These are phyloP conservation scores for Aspidiotus rigidus DNA, from an alignment of 2,888 invertebrate species.

Conservation along the genomic window DNA sequence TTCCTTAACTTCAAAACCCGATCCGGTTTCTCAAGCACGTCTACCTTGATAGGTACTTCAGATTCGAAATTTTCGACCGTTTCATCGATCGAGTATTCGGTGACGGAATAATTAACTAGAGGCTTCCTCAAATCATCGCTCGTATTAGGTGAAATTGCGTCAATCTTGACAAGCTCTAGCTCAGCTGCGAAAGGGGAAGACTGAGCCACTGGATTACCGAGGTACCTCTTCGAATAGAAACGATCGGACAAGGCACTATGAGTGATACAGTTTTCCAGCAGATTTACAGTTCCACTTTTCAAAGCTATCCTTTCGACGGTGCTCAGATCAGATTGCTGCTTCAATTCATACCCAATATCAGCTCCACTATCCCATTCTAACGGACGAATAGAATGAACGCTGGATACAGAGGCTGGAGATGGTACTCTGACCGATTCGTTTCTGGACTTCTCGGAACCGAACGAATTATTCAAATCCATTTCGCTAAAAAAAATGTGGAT, in stretches of 20 bases:
- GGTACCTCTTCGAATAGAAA: neutral
- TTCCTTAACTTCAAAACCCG: neutral
- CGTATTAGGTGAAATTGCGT: neutral
- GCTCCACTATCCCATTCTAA: slow-evolving; percentile 83
- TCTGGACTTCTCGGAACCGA: neutral
- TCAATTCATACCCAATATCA: slow-evolving; percentile 62
- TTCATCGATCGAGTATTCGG: slow-evolving; percentile 13
- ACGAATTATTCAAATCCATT: too few relatives aligned
- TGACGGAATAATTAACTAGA: slow-evolving; percentile 16
- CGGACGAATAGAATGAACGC: slow-evolving; percentile 61
- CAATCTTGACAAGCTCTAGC: neutral
- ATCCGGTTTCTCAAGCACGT: neutral
- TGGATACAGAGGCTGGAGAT: slow-evolving; percentile 61
- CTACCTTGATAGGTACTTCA: neutral
- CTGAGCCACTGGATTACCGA: slow-evolving; percentile 19
- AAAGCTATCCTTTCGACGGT: slow-evolving; percentile 52
- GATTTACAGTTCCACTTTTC: slow-evolving; percentile 10
- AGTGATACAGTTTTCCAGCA: neutral
- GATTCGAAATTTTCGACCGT: neutral
- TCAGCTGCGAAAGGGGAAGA: slow-evolving; percentile 11
- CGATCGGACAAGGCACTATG: neutral
- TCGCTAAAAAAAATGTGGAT: too few relatives aligned
- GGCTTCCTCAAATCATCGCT: neutral
- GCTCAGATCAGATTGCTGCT: slow-evolving; percentile 44
- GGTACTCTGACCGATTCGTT: slow-evolving; percentile 8